phyloP scores from a whole-genome alignment of 2,113 vertebrate genomes.

The Scartelaos histophorus region DNA sequence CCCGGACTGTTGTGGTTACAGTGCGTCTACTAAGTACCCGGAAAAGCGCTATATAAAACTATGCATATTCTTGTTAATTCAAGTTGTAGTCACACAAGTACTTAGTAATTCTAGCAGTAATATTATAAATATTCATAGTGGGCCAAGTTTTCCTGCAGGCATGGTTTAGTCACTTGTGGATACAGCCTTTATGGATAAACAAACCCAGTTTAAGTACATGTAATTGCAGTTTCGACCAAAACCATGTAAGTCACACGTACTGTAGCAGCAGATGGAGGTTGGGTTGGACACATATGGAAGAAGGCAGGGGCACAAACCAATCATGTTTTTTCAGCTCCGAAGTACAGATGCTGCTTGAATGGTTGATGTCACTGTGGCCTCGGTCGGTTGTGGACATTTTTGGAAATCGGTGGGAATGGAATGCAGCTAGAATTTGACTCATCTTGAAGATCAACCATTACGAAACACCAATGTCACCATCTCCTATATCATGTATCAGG shows the following conservation, averaged over 20 bases:
- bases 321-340: slow-evolving; percentile 45
- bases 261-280: slow-evolving; percentile 25
- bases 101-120: not conserved
- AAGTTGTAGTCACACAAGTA: too few relatives aligned
- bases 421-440: slow-evolving; percentile 45
- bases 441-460: slow-evolving; percentile 29
- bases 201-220: slow-evolving; percentile 16
- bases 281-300: slow-evolving; percentile 49
- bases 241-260: slow-evolving; percentile 18
- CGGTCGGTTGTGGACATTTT: slow-evolving; percentile 49
- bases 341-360: slow-evolving; percentile 34
- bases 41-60: too few relatives aligned
- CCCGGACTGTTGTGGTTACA: too few relatives aligned
- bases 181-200: slow-evolving; percentile 4
- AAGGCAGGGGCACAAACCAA: slow-evolving; percentile 51
- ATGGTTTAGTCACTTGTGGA: not conserved
- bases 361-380: slow-evolving; percentile 64
- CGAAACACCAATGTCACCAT: slow-evolving; percentile 20
- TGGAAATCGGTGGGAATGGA: slow-evolving; percentile 61
- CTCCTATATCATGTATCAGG: not conserved
- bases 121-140: not conserved
- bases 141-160: not conserved
- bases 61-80: too few relatives aligned
- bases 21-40: too few relatives aligned
- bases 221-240: slow-evolving; percentile 19